Evolutionary conservation across 1,140 invertebrate genomes (phyloP).

Genomic region (Penaeus vannamei): DNA sequence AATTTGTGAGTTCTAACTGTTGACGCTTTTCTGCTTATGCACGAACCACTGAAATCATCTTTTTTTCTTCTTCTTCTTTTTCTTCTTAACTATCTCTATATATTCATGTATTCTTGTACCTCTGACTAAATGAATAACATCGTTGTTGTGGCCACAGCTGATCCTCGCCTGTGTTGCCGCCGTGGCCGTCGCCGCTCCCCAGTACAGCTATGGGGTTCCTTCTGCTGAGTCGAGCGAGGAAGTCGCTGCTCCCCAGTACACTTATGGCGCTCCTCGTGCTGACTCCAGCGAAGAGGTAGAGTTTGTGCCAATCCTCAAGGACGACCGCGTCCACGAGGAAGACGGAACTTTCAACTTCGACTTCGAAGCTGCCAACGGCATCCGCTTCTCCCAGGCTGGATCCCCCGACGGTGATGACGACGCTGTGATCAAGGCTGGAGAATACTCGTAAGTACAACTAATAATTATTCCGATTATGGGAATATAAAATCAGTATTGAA

Average conservation of each 20-base stretch:
- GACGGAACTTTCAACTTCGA: slow-evolving; percentile 23
- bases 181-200: slow-evolving; percentile 16
- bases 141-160: background rate
- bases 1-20: too few species aligned
- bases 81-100: too few species aligned
- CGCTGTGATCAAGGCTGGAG: slow-evolving; percentile 19
- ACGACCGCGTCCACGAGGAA: slow-evolving; percentile 34
- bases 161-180: background rate
- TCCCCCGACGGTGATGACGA: slow-evolving; percentile 13
- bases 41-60: too few species aligned
- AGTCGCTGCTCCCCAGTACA: background rate
- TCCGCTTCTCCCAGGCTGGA: slow-evolving; percentile 8
- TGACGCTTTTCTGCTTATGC: too few species aligned
- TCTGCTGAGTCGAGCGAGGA: too few species aligned
- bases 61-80: too few species aligned
- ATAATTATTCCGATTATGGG: too few species aligned
- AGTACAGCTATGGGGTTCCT: background rate
- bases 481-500: too few species aligned
- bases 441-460: slow-evolving; percentile 46
- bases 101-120: too few species aligned
- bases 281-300: background rate
- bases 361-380: slow-evolving; percentile 28
- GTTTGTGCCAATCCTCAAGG: slow-evolving; percentile 23
- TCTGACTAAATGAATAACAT: too few species aligned
- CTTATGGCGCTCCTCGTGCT: background rate